phyloP scores from a whole-genome alignment of 2,888 invertebrate species.

The Andrena trimmerana region DNA sequence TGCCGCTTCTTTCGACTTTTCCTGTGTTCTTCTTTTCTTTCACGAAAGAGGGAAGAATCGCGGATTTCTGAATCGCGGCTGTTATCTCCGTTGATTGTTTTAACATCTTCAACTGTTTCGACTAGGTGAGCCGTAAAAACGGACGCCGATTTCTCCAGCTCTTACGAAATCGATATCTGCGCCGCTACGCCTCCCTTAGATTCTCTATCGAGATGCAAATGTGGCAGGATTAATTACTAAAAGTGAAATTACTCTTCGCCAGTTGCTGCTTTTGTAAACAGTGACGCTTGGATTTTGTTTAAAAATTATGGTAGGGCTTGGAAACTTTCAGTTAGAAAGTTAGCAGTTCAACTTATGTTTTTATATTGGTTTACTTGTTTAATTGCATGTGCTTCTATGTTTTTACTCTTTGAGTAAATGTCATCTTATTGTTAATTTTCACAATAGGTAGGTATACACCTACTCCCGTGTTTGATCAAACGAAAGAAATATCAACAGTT shows the following conservation, averaged over 20 bases:
- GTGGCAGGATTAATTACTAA: conserved; percentile 7
- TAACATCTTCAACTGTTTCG: conserved; percentile 73
- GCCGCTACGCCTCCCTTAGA: conserved; percentile 9
- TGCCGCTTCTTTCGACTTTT: conserved; percentile 3
- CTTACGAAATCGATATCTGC: conserved; percentile 44
- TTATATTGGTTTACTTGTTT: no score
- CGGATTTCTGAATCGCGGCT: conserved; percentile 57
- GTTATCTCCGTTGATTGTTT: conserved; percentile 78
- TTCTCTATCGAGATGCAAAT: conserved; percentile 12
- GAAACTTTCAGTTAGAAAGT: no score
- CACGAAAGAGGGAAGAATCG: conserved; percentile 10
- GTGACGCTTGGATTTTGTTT: no score
- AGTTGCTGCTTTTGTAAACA: neutral
- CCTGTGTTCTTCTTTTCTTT: neutral
- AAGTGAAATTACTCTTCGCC: conserved; percentile 24
- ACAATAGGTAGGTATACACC: no score
- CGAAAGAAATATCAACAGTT: no score
- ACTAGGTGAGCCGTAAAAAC: conserved; percentile 64
- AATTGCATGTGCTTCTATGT: no score
- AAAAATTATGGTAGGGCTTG: no score
- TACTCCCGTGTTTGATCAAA: no score
- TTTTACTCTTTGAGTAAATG: no score
- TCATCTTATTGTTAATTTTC: no score
- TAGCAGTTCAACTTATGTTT: no score
- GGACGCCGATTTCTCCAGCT: conserved; percentile 43